A percentile compares a stretch with the other conserved stretches of the same genome.
Conservation (phyloP, 2,797 vertebrate genomes). For the Nyctalus aviator region DNA sequence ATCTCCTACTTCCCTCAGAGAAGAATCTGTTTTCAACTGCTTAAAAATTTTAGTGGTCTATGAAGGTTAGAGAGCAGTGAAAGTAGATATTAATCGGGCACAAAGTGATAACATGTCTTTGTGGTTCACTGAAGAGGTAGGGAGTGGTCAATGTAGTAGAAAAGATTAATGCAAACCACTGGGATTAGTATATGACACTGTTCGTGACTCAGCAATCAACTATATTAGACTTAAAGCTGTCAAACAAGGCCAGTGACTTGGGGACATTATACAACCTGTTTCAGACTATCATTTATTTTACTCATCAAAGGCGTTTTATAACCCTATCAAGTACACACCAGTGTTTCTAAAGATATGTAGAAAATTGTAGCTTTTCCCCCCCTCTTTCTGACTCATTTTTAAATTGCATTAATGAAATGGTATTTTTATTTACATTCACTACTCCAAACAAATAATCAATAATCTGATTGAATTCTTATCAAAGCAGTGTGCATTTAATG, state of each 20-base stretch:
- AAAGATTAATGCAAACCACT: background rate
- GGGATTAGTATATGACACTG: background rate
- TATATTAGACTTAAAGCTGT: background rate
- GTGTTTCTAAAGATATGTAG: background rate
- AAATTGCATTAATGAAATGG: background rate
- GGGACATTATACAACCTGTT: background rate
- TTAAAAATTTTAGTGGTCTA: background rate
- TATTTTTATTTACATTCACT: constrained; percentile 37
- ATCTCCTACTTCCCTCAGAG: background rate
- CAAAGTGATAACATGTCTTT: background rate
- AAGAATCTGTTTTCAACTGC: background rate
- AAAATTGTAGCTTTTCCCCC: background rate
- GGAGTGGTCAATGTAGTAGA: background rate
- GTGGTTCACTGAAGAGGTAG: background rate
- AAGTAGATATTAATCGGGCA: background rate
- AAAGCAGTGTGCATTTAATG: background rate
- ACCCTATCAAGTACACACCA: background rate
- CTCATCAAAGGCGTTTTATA: background rate
- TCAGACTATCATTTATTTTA: background rate
- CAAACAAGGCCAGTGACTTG: background rate
- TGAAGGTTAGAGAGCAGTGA: background rate
- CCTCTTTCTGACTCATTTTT: background rate
- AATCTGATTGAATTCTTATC: background rate
- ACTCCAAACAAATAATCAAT: background rate
- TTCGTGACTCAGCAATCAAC: background rate